Base-by-base conservation (phyloP, 2,113 vertebrate species). In the Bostrychus sinensis region DNA sequence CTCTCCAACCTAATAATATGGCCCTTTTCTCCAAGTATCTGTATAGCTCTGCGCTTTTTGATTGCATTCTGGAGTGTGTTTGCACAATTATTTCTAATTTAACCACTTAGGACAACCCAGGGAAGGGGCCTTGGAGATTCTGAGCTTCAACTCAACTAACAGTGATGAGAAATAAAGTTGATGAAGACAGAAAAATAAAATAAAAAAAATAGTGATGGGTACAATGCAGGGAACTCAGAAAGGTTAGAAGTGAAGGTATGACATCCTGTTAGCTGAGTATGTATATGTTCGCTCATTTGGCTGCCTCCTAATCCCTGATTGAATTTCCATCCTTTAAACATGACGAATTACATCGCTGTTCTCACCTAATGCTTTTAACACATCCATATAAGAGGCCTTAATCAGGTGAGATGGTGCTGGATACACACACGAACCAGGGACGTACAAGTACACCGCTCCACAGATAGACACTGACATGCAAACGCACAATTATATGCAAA, bases 301-400 rank as follows among this genome's bases (percentile, higher is more conserved):
- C 69, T 32, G 65, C 70, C 63, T 78, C 56, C 51, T 81, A 88
- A 83, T 88, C 82, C 79, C 73, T 81, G 93, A 97, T 98, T 96
- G 93, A 94, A 98, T 98, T 97, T 97, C 92, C 86, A 94, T 89
- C 90, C 91, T 93, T 96, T 98, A 98, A 97, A 98, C 95, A 97
- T 96, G 96, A 98, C 94, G 92, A 97, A 99, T 98, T 95, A 96
- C 95, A 90, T 93, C 93, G 94, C 94, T 96, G 94, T 96, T 93
- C 95, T 93, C 94, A 94, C 93, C 92, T 98, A 98, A 98, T 96
- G 95, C 95, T 95, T 97, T 98, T 97, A 98, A 98, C 96, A 95
- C 94, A 94, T 96, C 94, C 94, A 94, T 95, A 94, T 98, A 97
- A 98, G 96, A 95, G 95, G 94, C 94, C 94, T 95, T 96, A 98